Base-by-base conservation (phyloP, 2,113 vertebrate genomes). In the Mastomys natalensis region DNA sequence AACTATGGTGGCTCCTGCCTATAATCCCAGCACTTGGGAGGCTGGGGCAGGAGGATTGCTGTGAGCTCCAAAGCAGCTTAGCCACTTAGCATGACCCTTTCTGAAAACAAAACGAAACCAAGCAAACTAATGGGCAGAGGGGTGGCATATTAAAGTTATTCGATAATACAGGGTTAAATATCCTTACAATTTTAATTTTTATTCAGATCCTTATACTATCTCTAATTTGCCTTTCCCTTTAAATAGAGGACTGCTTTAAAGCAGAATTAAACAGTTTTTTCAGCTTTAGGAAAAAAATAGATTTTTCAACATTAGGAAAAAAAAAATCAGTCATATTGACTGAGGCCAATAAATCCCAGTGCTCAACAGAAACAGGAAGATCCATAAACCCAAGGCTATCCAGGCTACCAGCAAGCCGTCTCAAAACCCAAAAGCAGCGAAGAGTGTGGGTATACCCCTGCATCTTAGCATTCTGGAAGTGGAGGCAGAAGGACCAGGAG, bases 101-200 rank as follows among this genome's bases (percentile, higher is more conserved):
- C 64, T 70, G 31, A n/a, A 87, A 87, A 51, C 5, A 66, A 51
- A 53, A 24, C 21, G 8, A 53, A 45, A 64, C 37, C 21, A 51
- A n/a, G 19, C 34, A 70, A 68, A 68, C 10, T 37, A 68, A 53
- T 31, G 17, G 12, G 37, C 29, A 19, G 29, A 88, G 7, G 22
- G 64, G n/a, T 78, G 7, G 13, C 13, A 43, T 62, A 29, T 93
- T 45, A 90, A 68, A 85, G 87, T 78, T 60, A 91, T 24, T 89
- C 72, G 90, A 8, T 96, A 94, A 68, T 94, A 87, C 4, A 92
- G 31, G 37, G 53, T 87, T 87, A 37, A 81, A 60, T 66, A 86
- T 43, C 76, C 13, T 82, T 81, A n/a, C n/a, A 84, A 58, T 70
- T 53, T 87, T 26, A 88, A 80, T 95, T 95, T 82, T 91, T 31